These are phyloP conservation scores for Tipula unca DNA, from an alignment of 2,888 invertebrate species.

Conservation along the genomic window DNA sequence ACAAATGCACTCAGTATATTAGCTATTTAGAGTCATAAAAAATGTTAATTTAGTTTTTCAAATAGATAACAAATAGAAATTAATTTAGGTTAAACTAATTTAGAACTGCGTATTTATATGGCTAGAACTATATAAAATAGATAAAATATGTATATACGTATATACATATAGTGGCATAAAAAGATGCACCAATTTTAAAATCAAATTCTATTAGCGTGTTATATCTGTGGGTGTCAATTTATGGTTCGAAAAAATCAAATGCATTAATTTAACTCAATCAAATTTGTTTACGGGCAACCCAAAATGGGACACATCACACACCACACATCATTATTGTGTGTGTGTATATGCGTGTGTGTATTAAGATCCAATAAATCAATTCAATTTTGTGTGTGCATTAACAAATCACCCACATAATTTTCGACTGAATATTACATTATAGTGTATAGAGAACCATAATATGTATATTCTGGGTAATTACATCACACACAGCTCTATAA, in stretches of 20 bases:
- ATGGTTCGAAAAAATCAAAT: background rate
- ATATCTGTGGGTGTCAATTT: background rate
- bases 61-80: conserved; percentile 8
- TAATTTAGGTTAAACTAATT: background rate
- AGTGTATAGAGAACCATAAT: background rate
- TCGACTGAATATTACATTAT: background rate
- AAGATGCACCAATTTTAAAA: background rate
- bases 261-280: background rate
- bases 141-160: background rate
- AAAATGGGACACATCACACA: background rate
- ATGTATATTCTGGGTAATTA: background rate
- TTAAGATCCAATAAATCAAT: background rate
- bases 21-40: background rate
- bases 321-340: background rate
- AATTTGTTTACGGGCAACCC: background rate
- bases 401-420: background rate
- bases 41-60: background rate
- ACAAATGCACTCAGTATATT: background rate
- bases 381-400: background rate
- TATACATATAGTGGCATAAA: background rate
- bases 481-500: background rate
- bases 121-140: background rate
- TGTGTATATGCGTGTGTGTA: background rate
- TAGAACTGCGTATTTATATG: background rate
- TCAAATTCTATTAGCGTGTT: background rate